Evolutionary conservation across 2,888 invertebrate species (phyloP), one percentile per base, ranked within the genome.

Genomic region (Orchestes rusci): DNA sequence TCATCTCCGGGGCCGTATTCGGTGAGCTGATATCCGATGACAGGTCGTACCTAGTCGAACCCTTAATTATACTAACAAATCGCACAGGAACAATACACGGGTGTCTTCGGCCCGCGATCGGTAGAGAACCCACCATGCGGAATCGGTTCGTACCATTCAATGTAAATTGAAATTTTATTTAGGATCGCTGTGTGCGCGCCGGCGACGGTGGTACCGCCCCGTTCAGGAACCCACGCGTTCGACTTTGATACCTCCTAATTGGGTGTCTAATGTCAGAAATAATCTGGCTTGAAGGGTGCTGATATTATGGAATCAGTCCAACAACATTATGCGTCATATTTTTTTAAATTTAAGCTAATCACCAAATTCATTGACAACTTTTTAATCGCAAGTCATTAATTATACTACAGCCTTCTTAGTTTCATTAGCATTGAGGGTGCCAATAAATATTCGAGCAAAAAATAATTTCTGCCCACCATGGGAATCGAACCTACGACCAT

Each of bases 51-150:
- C 46, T 46, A 46, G 46, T 46, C 42, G 46, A 42, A 42, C 42
- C 43, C 39, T 43, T 43, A 48, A 54, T 54, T 54, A 52, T 52
- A 52, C 52, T 54, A 52, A 54, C 53, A 54, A 54, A 54, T 52
- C 43, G 43, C 19, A 33, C 32, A 23, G 45, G 45, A 47, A 54
- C 53, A 54, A 54, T 54, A 45, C 46, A 52, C 53, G 53, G 53
- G 53, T 54, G 53, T 54, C 53, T 53, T 47, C 47, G 39, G 16
- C 27, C 16, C 43, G 39, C 31, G 20, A 39, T 47, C 43, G 43
- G 39, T 46, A 38, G 46, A 42, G 46, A 46, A 42, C 46, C 46
- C 46, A 46, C 41, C 46, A 46, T 39, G 46, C 46, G 46, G 46
- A 46, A 46, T 46, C 46, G 46, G 5, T 38, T 46, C 29, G 34